These are phyloP conservation scores for Mantis religiosa DNA, from an alignment of 2,888 invertebrate genomes.

Conservation along the genomic window DNA sequence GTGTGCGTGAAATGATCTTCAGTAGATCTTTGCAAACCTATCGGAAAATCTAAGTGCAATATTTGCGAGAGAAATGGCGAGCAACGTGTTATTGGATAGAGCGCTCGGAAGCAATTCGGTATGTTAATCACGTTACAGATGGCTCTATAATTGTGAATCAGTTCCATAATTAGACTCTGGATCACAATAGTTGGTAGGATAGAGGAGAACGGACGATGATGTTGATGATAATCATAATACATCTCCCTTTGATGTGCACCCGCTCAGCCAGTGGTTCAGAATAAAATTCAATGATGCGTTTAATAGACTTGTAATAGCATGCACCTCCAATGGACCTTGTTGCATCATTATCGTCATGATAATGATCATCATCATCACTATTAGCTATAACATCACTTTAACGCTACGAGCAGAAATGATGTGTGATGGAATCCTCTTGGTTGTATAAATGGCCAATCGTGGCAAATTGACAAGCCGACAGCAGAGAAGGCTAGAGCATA, in stretches of 20 bases:
- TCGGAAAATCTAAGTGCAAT: background rate
- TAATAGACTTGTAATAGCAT: background rate
- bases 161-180: constrained; percentile 6
- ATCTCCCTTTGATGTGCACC: background rate
- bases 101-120: background rate
- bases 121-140: constrained; percentile 2
- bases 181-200: background rate
- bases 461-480: background rate
- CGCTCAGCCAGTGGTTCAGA: background rate
- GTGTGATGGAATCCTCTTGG: background rate
- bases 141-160: constrained; percentile 13
- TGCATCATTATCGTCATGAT: background rate
- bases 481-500: background rate
- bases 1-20: no score
- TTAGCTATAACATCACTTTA: background rate
- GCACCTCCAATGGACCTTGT: background rate
- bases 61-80: background rate
- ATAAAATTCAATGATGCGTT: constrained; percentile 6
- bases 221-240: background rate
- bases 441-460: background rate
- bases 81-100: background rate
- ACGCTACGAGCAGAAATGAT: background rate
- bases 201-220: background rate
- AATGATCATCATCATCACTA: background rate
- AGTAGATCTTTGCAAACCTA: no score